phyloP scores from a whole-genome alignment of 2,888 invertebrate genomes.

The Idaea biselata region DNA sequence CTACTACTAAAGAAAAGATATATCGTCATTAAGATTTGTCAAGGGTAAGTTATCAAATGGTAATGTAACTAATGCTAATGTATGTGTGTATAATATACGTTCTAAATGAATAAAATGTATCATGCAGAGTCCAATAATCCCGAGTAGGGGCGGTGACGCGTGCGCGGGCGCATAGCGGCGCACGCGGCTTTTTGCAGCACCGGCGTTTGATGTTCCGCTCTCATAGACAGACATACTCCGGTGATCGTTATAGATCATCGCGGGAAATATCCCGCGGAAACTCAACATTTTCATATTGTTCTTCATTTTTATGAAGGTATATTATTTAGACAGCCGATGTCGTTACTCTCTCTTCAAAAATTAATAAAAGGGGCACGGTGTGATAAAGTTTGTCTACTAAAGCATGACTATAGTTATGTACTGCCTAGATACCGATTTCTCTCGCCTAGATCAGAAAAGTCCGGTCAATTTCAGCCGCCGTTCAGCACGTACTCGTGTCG shows the following conservation, averaged over 20 bases:
- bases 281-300: background rate
- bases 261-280: background rate
- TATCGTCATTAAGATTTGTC: no score
- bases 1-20: no score
- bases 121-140: background rate
- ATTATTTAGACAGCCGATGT: background rate
- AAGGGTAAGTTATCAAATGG: no score
- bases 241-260: background rate
- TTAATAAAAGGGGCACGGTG: no score
- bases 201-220: slow-evolving; percentile 24
- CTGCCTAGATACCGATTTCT: background rate
- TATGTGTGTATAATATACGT: no score
- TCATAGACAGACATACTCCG: slow-evolving; percentile 18
- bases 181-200: slow-evolving; percentile 37
- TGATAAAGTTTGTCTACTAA: no score
- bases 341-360: no score
- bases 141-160: slow-evolving; percentile 3
- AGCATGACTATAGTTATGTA: background rate
- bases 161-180: slow-evolving; percentile 37
- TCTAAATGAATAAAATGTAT: background rate
- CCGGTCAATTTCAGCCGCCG: background rate
- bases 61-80: no score
- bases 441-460: background rate
- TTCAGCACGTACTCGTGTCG: background rate
- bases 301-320: background rate